Percentiles rank a stretch among this genome's conserved stretches.
phyloP scores from a whole-genome alignment of 1,140 invertebrate species.

The Drosophila gunungcola region DNA sequence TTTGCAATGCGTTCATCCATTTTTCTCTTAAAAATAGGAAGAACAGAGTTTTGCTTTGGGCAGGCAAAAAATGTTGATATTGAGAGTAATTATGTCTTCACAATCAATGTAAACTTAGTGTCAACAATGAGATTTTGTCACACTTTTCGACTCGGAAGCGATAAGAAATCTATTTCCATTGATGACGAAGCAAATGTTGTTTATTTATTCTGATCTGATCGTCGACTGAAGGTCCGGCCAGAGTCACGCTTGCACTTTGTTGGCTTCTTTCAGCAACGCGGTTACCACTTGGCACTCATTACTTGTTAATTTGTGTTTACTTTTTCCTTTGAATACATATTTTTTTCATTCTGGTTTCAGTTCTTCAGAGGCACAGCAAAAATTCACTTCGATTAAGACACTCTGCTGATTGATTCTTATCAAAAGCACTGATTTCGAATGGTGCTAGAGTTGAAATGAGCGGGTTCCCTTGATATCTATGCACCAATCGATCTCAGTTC shows the following conservation, averaged over 20 bases:
- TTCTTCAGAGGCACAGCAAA: neutral
- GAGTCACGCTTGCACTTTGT: constrained; percentile 50
- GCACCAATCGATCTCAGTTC: constrained; percentile 83
- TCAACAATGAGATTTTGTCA: neutral
- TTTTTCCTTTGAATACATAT: neutral
- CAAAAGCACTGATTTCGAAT: constrained; percentile 83
- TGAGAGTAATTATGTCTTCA: neutral
- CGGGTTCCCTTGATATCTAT: constrained; percentile 63
- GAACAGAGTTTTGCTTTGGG: neutral
- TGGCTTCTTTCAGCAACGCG: constrained; percentile 50
- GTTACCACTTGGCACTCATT: constrained; percentile 28
- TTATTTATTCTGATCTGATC: constrained; percentile 37
- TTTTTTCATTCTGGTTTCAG: neutral
- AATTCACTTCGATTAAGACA: constrained; percentile 8
- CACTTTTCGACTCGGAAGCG: constrained; percentile 4
- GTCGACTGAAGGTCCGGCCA: constrained; percentile 18
- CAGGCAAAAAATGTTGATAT: neutral
- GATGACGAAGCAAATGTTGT: constrained; percentile 28
- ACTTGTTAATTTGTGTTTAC: neutral
- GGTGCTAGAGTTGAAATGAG: constrained; percentile 71
- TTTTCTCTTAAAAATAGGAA: neutral
- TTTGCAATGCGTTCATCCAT: neutral
- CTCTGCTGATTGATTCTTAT: constrained; percentile 69
- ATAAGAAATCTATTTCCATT: constrained; percentile 25
- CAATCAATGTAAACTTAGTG: neutral